A percentile compares a stretch with the other conserved stretches of the same genome.
These are phyloP conservation scores for Pseudopodoces humilis DNA, from an alignment of 2,113 vertebrate genomes.

Conservation along the genomic window DNA sequence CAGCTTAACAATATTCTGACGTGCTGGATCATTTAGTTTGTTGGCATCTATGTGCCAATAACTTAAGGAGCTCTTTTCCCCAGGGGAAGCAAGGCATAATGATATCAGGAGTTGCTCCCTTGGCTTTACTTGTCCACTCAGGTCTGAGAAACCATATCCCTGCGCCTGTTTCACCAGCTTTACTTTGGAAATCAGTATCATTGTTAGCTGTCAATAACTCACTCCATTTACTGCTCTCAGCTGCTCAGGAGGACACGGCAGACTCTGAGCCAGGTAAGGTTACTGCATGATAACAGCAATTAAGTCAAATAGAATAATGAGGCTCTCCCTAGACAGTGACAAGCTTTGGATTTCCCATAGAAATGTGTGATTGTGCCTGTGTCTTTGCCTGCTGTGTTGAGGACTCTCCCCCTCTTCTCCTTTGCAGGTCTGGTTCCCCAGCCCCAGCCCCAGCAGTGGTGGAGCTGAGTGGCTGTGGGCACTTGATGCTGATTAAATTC, in stretches of 20 bases:
- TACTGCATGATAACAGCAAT: conserved; percentile 34
- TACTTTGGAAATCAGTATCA: neutral
- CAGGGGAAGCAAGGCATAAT: neutral
- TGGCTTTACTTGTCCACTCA: neutral
- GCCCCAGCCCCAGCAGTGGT: conserved; percentile 32
- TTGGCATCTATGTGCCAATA: neutral
- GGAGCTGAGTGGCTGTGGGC: conserved; percentile 69
- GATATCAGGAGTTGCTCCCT: neutral
- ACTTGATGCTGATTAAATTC: conserved; percentile 76
- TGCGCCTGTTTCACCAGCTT: neutral
- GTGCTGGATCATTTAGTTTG: neutral
- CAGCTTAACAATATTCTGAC: neutral
- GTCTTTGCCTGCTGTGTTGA: neutral
- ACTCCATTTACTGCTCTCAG: conserved; percentile 9
- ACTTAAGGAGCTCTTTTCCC: neutral
- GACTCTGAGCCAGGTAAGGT: neutral
- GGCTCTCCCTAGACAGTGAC: neutral
- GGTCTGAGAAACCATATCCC: neutral
- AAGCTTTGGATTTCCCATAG: conserved; percentile 24
- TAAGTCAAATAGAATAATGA: conserved; percentile 29
- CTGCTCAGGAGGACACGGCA: neutral
- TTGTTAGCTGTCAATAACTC: conserved; percentile 33
- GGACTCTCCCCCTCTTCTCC: conserved; percentile 21
- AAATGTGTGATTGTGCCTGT: neutral
- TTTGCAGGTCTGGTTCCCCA: neutral